phyloP scores from a whole-genome alignment of 2,797 vertebrate genomes.

The Eutrigla gurnardus region DNA sequence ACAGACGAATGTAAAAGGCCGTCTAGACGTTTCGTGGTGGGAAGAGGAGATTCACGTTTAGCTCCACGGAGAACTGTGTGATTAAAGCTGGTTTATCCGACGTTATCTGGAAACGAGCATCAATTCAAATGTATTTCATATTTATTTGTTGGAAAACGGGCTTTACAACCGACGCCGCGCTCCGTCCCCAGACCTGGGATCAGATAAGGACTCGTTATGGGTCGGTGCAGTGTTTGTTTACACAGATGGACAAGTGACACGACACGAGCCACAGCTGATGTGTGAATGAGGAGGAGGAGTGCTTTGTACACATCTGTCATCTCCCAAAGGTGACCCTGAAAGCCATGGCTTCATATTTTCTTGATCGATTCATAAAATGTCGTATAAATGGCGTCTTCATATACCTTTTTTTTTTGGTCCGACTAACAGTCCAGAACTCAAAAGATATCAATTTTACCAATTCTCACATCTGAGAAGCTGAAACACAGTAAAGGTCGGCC shows the following conservation, averaged over 20 bases:
- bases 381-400: background rate
- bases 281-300: background rate
- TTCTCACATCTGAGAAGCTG: background rate
- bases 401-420: background rate
- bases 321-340: background rate
- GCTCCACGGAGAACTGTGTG: background rate
- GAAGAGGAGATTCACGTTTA: constrained; percentile 44
- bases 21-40: constrained; percentile 41
- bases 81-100: background rate
- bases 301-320: background rate
- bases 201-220: background rate
- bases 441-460: background rate
- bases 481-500: too few species aligned
- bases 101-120: constrained; percentile 1
- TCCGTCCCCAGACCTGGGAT: background rate
- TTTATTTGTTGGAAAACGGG: background rate
- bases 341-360: background rate
- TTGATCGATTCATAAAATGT: background rate
- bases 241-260: too few species aligned
- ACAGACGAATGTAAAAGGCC: constrained; percentile 19
- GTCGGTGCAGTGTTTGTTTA: background rate
- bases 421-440: background rate
- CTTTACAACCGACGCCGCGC: background rate
- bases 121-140: background rate
- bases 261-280: background rate